Conservation (phyloP, 2,888 invertebrate species). For the Lampropteryx suffumata region DNA sequence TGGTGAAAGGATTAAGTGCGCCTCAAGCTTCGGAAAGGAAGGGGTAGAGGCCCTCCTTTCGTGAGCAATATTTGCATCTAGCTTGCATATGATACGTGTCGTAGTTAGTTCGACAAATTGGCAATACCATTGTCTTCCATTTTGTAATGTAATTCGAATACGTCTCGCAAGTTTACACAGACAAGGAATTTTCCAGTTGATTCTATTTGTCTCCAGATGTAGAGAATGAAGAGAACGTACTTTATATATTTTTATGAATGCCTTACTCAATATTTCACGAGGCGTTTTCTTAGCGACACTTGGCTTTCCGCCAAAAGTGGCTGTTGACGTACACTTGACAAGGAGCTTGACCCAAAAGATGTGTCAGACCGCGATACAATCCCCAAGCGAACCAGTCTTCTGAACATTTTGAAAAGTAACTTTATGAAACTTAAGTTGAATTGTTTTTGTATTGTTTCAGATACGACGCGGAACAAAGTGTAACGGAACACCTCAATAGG, state of each 20-base stretch:
- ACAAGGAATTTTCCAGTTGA: neutral
- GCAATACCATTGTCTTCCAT: too few species aligned
- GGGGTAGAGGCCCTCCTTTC: too few species aligned
- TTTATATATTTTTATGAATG: constrained; percentile 44
- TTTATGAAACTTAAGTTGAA: constrained; percentile 4
- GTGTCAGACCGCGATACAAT: constrained; percentile 41
- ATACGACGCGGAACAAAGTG: constrained; percentile 58
- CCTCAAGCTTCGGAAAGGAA: too few species aligned
- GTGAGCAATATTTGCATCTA: too few species aligned
- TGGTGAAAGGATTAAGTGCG: too few species aligned
- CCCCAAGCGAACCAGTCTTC: neutral
- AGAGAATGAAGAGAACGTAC: constrained; percentile 18
- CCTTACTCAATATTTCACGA: constrained; percentile 56
- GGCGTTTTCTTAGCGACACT: constrained; percentile 55
- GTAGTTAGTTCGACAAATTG: too few species aligned
- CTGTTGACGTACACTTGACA: constrained; percentile 68
- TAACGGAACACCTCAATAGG: constrained; percentile 68
- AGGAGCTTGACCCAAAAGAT: constrained; percentile 73
- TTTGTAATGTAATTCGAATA: too few species aligned
- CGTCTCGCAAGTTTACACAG: too few species aligned
- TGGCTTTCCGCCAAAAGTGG: constrained; percentile 66
- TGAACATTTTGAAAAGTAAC: neutral
- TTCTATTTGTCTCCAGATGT: constrained; percentile 1
- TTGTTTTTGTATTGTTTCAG: constrained; percentile 60
- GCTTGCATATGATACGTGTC: too few species aligned